phyloP scores from a whole-genome alignment of 2,888 invertebrate species.

The Deroplatys truncata region DNA sequence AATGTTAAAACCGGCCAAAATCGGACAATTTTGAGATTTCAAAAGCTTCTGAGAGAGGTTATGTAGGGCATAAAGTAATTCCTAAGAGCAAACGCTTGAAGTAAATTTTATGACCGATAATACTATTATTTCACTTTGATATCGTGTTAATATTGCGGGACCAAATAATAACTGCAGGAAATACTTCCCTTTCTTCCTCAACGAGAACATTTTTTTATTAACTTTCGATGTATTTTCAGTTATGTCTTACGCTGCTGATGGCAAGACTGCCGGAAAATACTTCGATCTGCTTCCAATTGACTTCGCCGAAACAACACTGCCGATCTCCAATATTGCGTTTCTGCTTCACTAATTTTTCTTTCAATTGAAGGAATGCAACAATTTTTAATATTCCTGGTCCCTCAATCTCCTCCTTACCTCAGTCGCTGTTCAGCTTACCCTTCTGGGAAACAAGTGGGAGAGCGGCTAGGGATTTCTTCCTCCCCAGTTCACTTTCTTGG shows the following conservation, averaged over 20 bases:
- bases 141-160: too few species aligned
- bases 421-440: not conserved
- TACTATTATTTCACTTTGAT: too few species aligned
- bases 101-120: too few species aligned
- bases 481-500: not conserved
- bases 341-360: slow-evolving; percentile 30
- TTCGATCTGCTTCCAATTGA: slow-evolving; percentile 13
- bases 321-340: slow-evolving; percentile 28
- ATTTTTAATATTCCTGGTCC: slow-evolving; percentile 29
- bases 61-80: too few species aligned
- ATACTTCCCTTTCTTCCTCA: not conserved
- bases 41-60: too few species aligned
- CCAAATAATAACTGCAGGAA: not conserved
- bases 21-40: too few species aligned
- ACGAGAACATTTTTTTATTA: slow-evolving; percentile 20
- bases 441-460: not conserved
- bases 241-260: not conserved
- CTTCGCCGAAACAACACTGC: slow-evolving; percentile 24
- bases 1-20: too few species aligned
- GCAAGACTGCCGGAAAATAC: not conserved
- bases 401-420: not conserved
- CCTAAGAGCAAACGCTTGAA: too few species aligned
- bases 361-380: slow-evolving; percentile 32
- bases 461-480: not conserved
- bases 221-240: slow-evolving; percentile 13